A percentile compares a stretch with the other conserved stretches of the same genome.
Evolutionary conservation across 1,140 invertebrate species (phyloP).

Genomic region (Babylonia areolata): DNA sequence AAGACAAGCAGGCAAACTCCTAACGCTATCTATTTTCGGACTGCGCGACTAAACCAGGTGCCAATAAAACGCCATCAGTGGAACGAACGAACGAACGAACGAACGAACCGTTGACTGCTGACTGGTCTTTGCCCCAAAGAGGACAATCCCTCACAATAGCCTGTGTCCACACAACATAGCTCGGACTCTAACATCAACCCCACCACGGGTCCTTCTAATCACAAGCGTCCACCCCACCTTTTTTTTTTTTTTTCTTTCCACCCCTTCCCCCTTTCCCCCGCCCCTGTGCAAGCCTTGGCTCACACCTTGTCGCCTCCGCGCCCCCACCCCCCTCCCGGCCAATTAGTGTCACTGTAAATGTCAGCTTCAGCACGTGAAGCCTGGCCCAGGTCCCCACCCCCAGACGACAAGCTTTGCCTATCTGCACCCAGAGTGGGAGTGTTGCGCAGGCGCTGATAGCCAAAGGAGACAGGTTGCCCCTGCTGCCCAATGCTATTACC

Average conservation of each 20-base stretch:
- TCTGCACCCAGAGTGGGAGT: not conserved
- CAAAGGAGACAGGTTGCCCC: not conserved
- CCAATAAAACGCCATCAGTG: too few relatives aligned
- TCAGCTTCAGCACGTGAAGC: not conserved
- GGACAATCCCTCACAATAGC: too few relatives aligned
- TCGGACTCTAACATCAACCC: not conserved
- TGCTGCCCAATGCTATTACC: not conserved
- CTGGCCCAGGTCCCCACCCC: not conserved
- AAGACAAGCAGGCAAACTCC: too few relatives aligned
- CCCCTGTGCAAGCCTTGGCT: not conserved
- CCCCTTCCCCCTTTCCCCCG: slow-evolving; percentile 21
- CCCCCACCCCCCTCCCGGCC: too few relatives aligned
- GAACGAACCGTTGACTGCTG: too few relatives aligned
- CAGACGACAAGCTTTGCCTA: not conserved
- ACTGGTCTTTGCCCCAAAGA: too few relatives aligned
- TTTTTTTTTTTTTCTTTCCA: too few relatives aligned
- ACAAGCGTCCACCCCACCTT: too few relatives aligned
- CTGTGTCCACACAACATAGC: slow-evolving; percentile 10
- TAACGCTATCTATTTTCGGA: too few relatives aligned
- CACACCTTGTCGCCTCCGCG: not conserved
- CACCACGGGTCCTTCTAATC: not conserved
- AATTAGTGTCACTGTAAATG: slow-evolving; percentile 31
- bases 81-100: too few relatives aligned
- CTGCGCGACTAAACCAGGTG: too few relatives aligned
- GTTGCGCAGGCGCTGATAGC: slow-evolving; percentile 7